These are phyloP conservation scores for Spinus olivaceus DNA, from an alignment of 2,797 vertebrate species.

Conservation along the genomic window DNA sequence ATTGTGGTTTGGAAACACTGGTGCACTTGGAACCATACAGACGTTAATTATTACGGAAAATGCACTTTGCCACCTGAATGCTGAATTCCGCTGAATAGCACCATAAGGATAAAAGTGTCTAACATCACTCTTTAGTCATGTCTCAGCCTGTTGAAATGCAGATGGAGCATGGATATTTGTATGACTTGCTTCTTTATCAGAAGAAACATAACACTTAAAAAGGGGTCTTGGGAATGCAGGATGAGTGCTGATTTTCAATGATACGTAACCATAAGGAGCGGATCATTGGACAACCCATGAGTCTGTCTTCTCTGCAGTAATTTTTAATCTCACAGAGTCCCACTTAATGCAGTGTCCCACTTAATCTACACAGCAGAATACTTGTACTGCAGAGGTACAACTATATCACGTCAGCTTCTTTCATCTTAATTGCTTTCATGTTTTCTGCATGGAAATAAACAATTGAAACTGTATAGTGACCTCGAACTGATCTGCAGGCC, in stretches of 20 bases:
- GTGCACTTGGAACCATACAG: not conserved
- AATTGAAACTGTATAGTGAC: not conserved
- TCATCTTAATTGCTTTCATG: not conserved
- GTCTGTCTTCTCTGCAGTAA: not conserved
- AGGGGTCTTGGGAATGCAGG: not conserved
- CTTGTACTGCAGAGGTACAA: not conserved
- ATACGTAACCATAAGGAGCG: not conserved
- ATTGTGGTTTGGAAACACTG: not conserved
- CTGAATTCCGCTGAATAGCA: not conserved
- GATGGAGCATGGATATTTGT: not conserved
- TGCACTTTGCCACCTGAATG: not conserved
- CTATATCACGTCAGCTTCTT: not conserved
- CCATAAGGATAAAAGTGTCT: not conserved
- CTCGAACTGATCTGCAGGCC: not conserved
- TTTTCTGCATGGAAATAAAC: not conserved
- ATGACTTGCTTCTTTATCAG: not conserved
- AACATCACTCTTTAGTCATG: not conserved
- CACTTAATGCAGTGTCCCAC: not conserved
- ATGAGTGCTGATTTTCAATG: not conserved
- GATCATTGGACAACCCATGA: not conserved
- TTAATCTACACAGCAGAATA: not conserved
- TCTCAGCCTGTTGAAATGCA: not conserved
- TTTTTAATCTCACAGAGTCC: constrained; percentile 2
- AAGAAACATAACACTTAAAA: not conserved
- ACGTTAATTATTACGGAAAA: not conserved